Conservation (phyloP, 2,797 vertebrate species). For the Argya squamiceps region DNA sequence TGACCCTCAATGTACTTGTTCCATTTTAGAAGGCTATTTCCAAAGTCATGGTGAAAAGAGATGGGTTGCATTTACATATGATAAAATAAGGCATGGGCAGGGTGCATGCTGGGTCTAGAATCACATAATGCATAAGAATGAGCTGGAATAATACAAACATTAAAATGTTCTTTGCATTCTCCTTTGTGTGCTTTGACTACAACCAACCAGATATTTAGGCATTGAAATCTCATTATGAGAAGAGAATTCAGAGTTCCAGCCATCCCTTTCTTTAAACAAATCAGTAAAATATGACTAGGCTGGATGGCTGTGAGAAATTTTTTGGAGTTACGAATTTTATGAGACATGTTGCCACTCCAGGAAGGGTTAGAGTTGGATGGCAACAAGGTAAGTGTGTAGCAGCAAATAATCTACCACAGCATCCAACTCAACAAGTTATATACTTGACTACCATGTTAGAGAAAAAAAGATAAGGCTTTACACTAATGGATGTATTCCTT, state of each 20-base stretch:
- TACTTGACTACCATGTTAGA: not conserved
- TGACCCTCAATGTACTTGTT: not conserved
- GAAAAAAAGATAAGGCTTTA: not conserved
- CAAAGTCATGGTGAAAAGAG: not conserved
- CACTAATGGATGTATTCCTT: not conserved
- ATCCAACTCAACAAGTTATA: not conserved
- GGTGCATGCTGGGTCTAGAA: not conserved
- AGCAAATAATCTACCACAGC: not conserved
- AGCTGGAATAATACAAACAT: not conserved
- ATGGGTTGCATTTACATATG: constrained; percentile 5
- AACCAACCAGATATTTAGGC: not conserved
- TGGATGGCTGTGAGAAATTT: not conserved
- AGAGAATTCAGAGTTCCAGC: not conserved
- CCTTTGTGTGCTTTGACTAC: not conserved
- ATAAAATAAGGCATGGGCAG: not conserved
- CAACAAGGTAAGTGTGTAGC: not conserved
- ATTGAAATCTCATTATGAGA: not conserved
- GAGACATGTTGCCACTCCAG: not conserved
- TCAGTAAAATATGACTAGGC: not conserved
- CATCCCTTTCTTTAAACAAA: not conserved
- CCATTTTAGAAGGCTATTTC: not conserved
- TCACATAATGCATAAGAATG: not conserved
- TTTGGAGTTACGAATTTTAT: not conserved
- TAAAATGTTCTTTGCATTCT: not conserved
- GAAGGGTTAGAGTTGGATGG: not conserved